A percentile compares a stretch with the other conserved stretches of the same genome.
Conservation (phyloP, 1,140 invertebrate genomes). For the Macrobrachium rosenbergii region DNA sequence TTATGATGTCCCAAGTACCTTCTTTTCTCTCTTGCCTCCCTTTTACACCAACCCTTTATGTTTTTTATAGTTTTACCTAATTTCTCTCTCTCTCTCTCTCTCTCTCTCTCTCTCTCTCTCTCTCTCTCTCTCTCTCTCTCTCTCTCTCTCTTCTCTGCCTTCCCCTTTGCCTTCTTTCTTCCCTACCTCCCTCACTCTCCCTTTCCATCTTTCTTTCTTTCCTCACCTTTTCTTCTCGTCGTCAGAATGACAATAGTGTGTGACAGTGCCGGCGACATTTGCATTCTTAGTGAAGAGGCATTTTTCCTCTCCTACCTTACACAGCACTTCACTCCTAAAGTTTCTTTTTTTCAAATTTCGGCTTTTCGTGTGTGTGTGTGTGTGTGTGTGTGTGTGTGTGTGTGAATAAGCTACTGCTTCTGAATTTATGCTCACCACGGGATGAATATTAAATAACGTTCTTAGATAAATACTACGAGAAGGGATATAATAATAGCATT, state of each 20-base stretch:
- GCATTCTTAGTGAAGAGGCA: too few relatives aligned
- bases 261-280: neutral
- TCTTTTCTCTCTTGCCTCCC: neutral
- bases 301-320: too few relatives aligned
- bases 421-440: too few relatives aligned
- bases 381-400: too few relatives aligned
- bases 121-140: neutral
- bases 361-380: too few relatives aligned
- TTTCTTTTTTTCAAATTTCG: too few relatives aligned
- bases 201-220: neutral
- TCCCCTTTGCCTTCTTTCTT: neutral
- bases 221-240: neutral
- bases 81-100: neutral
- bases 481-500: too few relatives aligned
- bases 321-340: too few relatives aligned
- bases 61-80: neutral
- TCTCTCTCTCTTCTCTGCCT: neutral
- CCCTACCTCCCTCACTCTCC: neutral
- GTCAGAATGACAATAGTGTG: constrained; percentile 6
- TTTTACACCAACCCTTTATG: neutral
- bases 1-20: neutral
- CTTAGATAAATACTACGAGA: too few relatives aligned
- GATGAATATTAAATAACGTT: too few relatives aligned
- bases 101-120: neutral
- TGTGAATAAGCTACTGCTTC: too few relatives aligned